Evolutionary conservation across 2,888 invertebrate genomes (phyloP).

Genomic region (Venustoraphidia nigricollis): DNA sequence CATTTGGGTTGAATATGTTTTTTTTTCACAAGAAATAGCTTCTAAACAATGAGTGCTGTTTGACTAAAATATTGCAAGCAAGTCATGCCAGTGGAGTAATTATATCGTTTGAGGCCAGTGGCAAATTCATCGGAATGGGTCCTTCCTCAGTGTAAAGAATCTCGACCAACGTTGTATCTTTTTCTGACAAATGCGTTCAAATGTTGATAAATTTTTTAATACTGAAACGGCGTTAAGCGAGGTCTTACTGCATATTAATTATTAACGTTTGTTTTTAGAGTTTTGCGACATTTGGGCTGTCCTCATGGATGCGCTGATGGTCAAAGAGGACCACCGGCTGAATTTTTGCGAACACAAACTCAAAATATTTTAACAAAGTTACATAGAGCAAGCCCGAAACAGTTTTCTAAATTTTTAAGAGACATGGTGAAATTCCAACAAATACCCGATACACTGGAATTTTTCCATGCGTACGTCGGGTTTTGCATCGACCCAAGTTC

Average conservation of each 20-base stretch:
- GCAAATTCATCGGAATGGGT: too few relatives aligned
- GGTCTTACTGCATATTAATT: background rate
- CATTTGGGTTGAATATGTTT: too few relatives aligned
- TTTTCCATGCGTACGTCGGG: slow-evolving; percentile 88
- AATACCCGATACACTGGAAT: slow-evolving; percentile 74
- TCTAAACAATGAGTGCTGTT: too few relatives aligned
- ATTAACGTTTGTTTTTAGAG: slow-evolving; percentile 31
- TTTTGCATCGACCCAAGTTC: slow-evolving; percentile 88
- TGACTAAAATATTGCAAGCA: too few relatives aligned
- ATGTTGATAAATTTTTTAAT: too few relatives aligned
- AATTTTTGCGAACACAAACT: slow-evolving; percentile 78
- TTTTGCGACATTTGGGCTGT: slow-evolving; percentile 83
- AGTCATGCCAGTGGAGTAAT: too few relatives aligned
- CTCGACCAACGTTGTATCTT: too few relatives aligned
- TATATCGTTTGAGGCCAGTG: too few relatives aligned
- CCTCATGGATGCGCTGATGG: slow-evolving; percentile 85
- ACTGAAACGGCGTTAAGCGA: too few relatives aligned
- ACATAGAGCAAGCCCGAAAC: slow-evolving; percentile 46
- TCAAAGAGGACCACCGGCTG: slow-evolving; percentile 74
- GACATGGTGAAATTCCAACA: slow-evolving; percentile 65
- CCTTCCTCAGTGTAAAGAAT: too few relatives aligned
- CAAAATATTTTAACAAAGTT: slow-evolving; percentile 62
- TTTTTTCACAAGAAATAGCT: too few relatives aligned
- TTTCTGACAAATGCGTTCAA: too few relatives aligned
- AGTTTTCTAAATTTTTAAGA: slow-evolving; percentile 49